These are phyloP conservation scores for Paralichthys olivaceus DNA, from an alignment of 2,113 vertebrate species.

Conservation along the genomic window DNA sequence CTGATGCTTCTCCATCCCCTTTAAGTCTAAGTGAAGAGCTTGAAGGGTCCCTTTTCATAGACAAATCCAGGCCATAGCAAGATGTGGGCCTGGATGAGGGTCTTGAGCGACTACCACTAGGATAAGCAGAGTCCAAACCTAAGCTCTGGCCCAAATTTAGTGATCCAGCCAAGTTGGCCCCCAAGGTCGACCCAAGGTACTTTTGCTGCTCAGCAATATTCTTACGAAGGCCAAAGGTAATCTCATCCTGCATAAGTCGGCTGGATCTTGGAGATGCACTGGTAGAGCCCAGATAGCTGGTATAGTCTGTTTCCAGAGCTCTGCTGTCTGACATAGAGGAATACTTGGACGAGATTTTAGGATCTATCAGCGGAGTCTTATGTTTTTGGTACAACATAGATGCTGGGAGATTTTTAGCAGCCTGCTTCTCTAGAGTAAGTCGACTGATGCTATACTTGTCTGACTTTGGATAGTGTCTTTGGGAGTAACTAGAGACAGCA, in stretches of 20 bases:
- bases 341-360: conserved; percentile 93
- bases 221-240: conserved; percentile 96
- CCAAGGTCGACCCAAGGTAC: conserved; percentile 89
- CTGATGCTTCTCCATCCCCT: conserved; percentile 89
- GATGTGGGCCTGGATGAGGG: conserved; percentile 96
- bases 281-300: conserved; percentile 89
- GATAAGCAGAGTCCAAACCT: conserved; percentile 87
- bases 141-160: conserved; percentile 86
- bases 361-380: conserved; percentile 90
- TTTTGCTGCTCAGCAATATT: conserved; percentile 98
- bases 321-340: conserved; percentile 93
- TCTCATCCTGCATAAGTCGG: conserved; percentile 93
- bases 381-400: conserved; percentile 98
- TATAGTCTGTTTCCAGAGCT: conserved; percentile 93
- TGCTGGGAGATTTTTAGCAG: conserved; percentile 94
- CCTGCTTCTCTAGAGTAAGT: conserved; percentile 97
- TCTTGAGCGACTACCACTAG: conserved; percentile 94
- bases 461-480: conserved; percentile 92
- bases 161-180: conserved; percentile 89
- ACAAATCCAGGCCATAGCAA: conserved; percentile 95
- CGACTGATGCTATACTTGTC: conserved; percentile 99
- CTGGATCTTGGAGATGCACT: conserved; percentile 90
- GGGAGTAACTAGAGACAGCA: conserved; percentile 81
- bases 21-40: conserved; percentile 95
- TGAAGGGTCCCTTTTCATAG: conserved; percentile 95